Conservation (phyloP, 2,113 vertebrate species). For the Urocynchramus pylzowi region DNA sequence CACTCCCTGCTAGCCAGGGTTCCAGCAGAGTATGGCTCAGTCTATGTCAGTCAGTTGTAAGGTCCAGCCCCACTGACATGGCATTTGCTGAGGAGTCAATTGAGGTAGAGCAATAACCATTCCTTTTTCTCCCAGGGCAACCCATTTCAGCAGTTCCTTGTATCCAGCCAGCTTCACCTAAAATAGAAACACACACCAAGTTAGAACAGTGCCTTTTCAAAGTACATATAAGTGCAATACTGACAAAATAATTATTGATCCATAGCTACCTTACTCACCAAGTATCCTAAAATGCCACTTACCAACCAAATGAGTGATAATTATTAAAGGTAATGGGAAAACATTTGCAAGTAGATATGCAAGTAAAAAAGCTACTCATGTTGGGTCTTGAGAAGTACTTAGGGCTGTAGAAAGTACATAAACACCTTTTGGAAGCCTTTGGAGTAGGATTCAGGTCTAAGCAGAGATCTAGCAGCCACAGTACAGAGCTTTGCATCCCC, state of each 20-base stretch:
- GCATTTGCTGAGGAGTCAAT: slow-evolving; percentile 75
- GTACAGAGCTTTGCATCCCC: background rate
- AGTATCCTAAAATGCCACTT: background rate
- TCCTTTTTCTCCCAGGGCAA: slow-evolving; percentile 70
- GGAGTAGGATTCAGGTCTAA: background rate
- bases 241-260: background rate
- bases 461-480: background rate
- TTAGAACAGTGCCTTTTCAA: background rate
- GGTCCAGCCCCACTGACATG: slow-evolving; percentile 89
- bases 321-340: background rate
- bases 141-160: slow-evolving; percentile 77
- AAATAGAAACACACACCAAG: background rate
- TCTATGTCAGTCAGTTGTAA: slow-evolving; percentile 74
- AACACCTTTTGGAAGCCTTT: background rate
- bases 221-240: background rate
- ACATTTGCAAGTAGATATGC: background rate
- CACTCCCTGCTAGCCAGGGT: background rate
- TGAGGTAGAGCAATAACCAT: slow-evolving; percentile 77
- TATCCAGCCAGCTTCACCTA: slow-evolving; percentile 86
- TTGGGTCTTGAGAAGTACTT: background rate
- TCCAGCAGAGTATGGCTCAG: background rate
- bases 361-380: background rate
- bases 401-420: background rate
- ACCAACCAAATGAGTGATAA: background rate
- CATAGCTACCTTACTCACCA: background rate